Base-by-base conservation (phyloP, 2,797 vertebrate species). In the Columba guinea region DNA sequence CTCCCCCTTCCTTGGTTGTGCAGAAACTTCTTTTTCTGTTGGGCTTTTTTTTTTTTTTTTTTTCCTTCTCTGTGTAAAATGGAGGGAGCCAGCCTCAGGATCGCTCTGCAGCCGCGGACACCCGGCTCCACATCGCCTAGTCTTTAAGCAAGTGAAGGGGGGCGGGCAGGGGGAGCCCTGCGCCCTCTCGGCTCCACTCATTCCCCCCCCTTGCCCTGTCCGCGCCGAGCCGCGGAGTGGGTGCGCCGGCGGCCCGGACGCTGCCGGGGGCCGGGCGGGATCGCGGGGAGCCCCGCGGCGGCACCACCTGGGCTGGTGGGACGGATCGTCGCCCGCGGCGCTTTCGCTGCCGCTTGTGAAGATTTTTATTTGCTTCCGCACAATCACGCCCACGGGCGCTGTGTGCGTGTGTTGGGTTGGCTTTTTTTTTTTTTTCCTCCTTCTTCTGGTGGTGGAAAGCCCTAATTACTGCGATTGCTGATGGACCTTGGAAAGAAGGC, bases 321-420 rank as follows among this genome's bases (percentile, higher is more conserved):
- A 93, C 93, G 59, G 96, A 95, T 94, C 93, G 70, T 92, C 92
- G 93, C 96, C 96, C 94, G 87, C 81, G 87, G 95, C 92, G 90
- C 74, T 94, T 94, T 94, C 64, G 84, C 94, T 94, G 92, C 94
- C 53, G 96, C 97, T 97, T 97, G 95, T 98, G 97, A 97, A 98
- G 97, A 97, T 97, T 98, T 95, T 98, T 98, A 97, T 98, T 97
- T 97, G 97, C 98, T 97, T 97, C 95, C 97, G 95, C 97, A 98
- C 97, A 98, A 97, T 98, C 98, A 98, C 97, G 98, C 98, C 98
- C 98, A 98, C 98, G 96, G 97, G 97, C 93, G 87, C 91, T 90
- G 91, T 91, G 95, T 90, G 95, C 79, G 95, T 91, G 93, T 89
- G 64, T 93, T 94, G 87, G 90, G 92, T 76, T 92, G 87, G 87